Base-by-base conservation (phyloP, 2,888 invertebrate species). In the Himalopsyche kuldschensis region DNA sequence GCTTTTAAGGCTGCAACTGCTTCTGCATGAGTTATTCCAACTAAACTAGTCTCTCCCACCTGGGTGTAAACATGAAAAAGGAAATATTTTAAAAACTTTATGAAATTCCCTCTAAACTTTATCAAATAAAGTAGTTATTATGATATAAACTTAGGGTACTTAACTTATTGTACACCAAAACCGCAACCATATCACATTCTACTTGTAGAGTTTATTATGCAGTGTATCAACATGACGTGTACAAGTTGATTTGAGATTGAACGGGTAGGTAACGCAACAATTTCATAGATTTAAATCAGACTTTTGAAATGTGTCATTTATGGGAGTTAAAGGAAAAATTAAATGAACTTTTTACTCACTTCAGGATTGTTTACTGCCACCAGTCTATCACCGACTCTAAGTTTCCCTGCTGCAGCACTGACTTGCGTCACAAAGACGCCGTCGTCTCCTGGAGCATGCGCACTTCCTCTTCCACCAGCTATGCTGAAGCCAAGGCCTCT, bases 391-490 rank as follows among this genome's bases (percentile, higher is more conserved):
- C 92, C 92, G 88, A 92, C 87, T 87, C 90, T 89, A 86, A 92
- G 89, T 89, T 91, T 90, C 85, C 91, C 91, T 84, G 91, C 91
- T 1, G 92, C 92, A 0, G 92, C 92, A 0, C 92, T 92, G 84
- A 92, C 91, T 87, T 92, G 92, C 41, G 92, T 92, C 82, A 92
- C 90, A 85, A 92, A 92, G 80, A 92, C 90, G 55, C 91, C 91
- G 15, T 89, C 91, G n/a, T 91, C 91, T 0, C 91, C 91, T 20
- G 91, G 90, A 10, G 75, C 80, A 55, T 84, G 85, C 17, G 90
- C 91, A 76, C 92, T 91, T 85, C 92, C 92, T 55, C 91, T 90
- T 79, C 92, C 92, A 3, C 92, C 92, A 0, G 92, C 92, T 82
- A 92, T 91, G 0, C 92, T 92, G 1, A 92, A 88, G 0, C 92